Conservation (phyloP, 2,888 invertebrate genomes). For the Nasonovia ribisnigri region DNA sequence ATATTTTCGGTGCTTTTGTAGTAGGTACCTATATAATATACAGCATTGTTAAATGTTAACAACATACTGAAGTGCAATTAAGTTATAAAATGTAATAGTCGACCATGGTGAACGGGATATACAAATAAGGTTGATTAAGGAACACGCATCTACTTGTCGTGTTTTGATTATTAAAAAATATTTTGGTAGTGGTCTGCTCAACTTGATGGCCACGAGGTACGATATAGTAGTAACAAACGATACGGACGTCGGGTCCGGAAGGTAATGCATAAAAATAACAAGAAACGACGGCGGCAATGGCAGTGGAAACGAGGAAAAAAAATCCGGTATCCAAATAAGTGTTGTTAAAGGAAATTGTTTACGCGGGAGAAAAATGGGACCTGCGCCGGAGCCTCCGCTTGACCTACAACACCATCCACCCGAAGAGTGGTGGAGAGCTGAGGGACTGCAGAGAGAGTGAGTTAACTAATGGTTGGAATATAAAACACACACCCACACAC, state of each 20-base stretch:
- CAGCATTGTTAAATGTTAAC: background rate
- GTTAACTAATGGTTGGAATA: slow-evolving; percentile 55
- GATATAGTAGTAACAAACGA: background rate
- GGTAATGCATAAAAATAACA: background rate
- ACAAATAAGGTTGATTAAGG: background rate
- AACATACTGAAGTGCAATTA: background rate
- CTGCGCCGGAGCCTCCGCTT: background rate
- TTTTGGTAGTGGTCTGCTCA: background rate
- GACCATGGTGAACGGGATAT: background rate
- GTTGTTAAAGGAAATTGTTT: slow-evolving; percentile 49
- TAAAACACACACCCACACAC: background rate
- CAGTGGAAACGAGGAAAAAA: background rate
- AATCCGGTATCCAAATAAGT: slow-evolving; percentile 38
- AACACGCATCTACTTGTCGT: background rate
- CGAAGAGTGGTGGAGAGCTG: background rate
- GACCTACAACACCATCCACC: background rate
- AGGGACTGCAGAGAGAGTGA: background rate
- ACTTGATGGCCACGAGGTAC: background rate
- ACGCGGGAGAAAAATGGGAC: slow-evolving; percentile 24
- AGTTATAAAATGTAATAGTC: background rate
- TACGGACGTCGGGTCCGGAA: background rate
- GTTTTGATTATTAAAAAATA: background rate
- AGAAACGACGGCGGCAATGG: background rate
- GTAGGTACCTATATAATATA: background rate
- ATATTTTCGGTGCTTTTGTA: background rate